Base-by-base conservation (phyloP, 2,888 invertebrate genomes). In the Acanthosoma haemorrhoidale region DNA sequence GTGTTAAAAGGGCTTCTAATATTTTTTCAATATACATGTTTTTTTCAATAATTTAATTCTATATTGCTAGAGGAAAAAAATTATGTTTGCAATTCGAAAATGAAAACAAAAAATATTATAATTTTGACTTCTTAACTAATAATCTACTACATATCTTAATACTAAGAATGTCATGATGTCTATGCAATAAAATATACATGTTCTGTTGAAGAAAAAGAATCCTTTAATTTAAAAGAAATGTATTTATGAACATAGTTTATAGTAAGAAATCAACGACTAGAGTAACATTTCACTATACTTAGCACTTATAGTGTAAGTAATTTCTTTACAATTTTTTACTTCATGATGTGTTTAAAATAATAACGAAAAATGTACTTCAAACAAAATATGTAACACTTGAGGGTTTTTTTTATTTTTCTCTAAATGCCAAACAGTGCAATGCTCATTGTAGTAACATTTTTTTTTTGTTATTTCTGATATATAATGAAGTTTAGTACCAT, bases 211-310 rank as follows among this genome's bases (percentile, higher is more conserved):
- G 51, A 5, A 11, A 51, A 25, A 51, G 13, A 4, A 51, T 4
- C 25, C 1, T 25, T 51, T 25, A 25, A 25, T 25, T 5, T 25
- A 25, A 25, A 51, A 25, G 9, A 51, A 51, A 13, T n/a, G 21
- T 51, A 6, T 43, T 43, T 21, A 43, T 43, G n/a, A 51, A 6
- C 25, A 2, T 5, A 11, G 25, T 51, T 25, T 21, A 25, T 51
- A 51, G 51, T n/a, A 25, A 51, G 2, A 51, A 51, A 51, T 51
- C 51, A 51, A 51, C 21, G 51, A 51, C 51, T 51, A 51, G 51
- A 51, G 25, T n/a, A 51, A n/a, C n/a, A 21, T 51, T 38, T 51
- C 4, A 25, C 25, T 25, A 25, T 25, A 25, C 51, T n/a, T 51
- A 51, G 21, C 25, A 1, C 51, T 51, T 25, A n/a, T 51, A 51